Evolutionary conservation across 92 coral and sea anemone genomes (phyloP).

Genomic region (Heliopora coerulea): DNA sequence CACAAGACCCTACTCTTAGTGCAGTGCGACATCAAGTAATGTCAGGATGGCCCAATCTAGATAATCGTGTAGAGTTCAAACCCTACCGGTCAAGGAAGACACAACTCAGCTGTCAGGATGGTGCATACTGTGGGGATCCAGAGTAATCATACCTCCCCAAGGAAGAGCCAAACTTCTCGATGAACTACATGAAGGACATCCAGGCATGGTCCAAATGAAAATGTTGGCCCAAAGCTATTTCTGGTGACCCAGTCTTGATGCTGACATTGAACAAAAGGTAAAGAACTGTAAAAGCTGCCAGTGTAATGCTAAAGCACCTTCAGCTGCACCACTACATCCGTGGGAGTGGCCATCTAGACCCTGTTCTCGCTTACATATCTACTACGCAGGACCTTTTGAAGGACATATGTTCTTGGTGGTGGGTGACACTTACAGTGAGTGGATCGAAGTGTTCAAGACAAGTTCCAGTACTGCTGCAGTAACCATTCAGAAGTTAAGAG

Average conservation of each 20-base stretch:
- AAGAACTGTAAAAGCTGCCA: background rate
- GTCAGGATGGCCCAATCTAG: conserved; percentile 54
- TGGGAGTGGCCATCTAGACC: conserved; percentile 13
- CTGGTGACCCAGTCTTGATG: conserved; percentile 32
- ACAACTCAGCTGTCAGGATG: conserved; percentile 46
- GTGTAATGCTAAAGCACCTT: background rate
- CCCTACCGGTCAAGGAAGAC: conserved; percentile 42
- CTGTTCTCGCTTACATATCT: background rate
- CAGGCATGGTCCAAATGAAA: conserved; percentile 18
- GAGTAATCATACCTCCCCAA: conserved; percentile 58
- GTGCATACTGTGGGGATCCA: conserved; percentile 54
- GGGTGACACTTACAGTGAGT: conserved; percentile 26
- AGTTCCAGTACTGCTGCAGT: background rate
- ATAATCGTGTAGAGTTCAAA: conserved; percentile 4
- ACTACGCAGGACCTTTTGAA: conserved; percentile 6
- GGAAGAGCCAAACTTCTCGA: conserved; percentile 35
- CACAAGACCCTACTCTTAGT: conserved; percentile 52
- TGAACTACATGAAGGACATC: conserved; percentile 6
- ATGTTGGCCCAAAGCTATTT: background rate
- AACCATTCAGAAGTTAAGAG: conserved; percentile 14
- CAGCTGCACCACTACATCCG: conserved; percentile 7
- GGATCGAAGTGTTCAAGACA: conserved; percentile 26
- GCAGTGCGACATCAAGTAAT: conserved; percentile 47
- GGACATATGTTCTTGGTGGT: conserved; percentile 33
- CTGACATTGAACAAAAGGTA: background rate